A percentile compares a stretch with the other conserved stretches of the same genome.
Conservation (phyloP, 92 coral and sea anemone species). For the Epizoanthus ramosus region DNA sequence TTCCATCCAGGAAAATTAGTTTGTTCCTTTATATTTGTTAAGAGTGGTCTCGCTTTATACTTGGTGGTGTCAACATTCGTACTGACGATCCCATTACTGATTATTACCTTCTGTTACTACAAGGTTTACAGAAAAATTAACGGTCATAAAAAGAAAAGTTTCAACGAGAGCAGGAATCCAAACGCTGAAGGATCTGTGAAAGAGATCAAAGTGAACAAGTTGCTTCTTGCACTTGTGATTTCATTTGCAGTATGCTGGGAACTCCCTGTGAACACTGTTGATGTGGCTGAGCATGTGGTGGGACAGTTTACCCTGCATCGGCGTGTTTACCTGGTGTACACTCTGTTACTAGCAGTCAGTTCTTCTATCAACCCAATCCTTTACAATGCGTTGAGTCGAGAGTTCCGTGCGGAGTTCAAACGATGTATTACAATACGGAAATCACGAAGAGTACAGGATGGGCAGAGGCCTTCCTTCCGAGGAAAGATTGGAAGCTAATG, state of each 20-base stretch:
- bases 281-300: neutral
- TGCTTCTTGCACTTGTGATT: neutral
- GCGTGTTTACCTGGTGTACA: neutral
- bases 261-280: neutral
- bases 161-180: neutral
- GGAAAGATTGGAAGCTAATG: no score
- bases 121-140: neutral
- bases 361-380: neutral
- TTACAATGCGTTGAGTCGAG: no score
- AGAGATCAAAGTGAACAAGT: neutral
- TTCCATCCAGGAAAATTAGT: neutral
- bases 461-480: no score
- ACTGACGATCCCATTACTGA: neutral
- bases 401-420: no score
- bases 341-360: neutral
- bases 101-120: neutral
- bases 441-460: no score
- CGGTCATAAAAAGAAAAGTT: neutral
- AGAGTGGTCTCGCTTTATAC: neutral
- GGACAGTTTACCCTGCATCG: neutral
- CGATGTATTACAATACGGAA: no score
- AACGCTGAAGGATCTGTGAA: neutral
- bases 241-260: neutral
- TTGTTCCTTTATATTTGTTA: neutral
- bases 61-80: neutral